Base-by-base conservation (phyloP, 2,113 vertebrate species). In the Rhynchomys soricoides region DNA sequence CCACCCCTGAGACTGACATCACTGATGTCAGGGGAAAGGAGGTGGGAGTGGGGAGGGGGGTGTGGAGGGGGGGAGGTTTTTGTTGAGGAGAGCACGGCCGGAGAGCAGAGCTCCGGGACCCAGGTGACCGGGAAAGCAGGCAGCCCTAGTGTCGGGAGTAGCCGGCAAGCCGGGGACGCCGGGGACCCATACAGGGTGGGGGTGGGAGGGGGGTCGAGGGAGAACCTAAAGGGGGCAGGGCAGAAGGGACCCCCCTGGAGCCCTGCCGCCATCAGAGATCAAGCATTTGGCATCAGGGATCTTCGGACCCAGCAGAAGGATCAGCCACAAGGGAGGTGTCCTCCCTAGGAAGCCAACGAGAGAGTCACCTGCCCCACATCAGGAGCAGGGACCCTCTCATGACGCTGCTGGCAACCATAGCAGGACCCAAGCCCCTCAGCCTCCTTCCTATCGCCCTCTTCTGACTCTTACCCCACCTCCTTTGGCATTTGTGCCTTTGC, bases 1-100 rank as follows among this genome's bases (percentile, higher is more conserved):
- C 97, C 31, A 93, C 96, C 98, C 98, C 98, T 98, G 95, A 97
- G 96, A 96, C 97, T 98, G 98, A 98, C 98, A 98, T 98, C 98
- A 98, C 97, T 40, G 94, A 48, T 97, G 98, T 96, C 97, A 96
- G 97, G 98, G 96, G 97, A 97, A 91, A 88, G 97, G 97, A 87
- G 97, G 95, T 95, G 96, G 96, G 96, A 96, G 95, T 89, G 96
- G 70, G 96, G 94, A 97, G 57, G 89, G 89, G 97, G 95, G 96
- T 95, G 94, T 91, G 95, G 89, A 94, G 92, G 95, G 97, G 97
- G 96, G 97, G 95, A 96, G 95, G 96, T 98, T 97, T 97, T 97
- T 96, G 97, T 97, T 97, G 96, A 97, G 97, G 91, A 97, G 96
- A 94, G 97, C 95, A 79, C 96, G 94, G 96, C 97, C 94, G 82